phyloP scores from a whole-genome alignment of 2,113 vertebrate genomes.

The Brachypodius melanocephalos region DNA sequence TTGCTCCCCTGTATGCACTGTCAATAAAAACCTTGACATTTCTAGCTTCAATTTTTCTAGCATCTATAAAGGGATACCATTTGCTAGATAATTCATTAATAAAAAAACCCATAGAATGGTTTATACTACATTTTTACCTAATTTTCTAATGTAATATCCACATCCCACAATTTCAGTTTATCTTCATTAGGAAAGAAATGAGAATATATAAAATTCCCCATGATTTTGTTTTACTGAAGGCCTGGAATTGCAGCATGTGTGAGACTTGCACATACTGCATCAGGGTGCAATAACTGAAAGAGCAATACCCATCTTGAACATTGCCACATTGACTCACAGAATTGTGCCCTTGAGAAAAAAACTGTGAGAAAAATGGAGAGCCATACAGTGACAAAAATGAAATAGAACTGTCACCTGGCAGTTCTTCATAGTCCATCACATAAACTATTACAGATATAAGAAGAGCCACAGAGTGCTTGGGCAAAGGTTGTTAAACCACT shows the following conservation, averaged over 20 bases:
- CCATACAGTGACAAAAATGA: constrained; percentile 77
- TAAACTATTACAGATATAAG: constrained; percentile 78
- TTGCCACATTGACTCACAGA: constrained; percentile 74
- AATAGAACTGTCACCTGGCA: constrained; percentile 79
- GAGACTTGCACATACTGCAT: constrained; percentile 33
- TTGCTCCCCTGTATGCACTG: not conserved
- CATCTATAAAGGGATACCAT: not conserved
- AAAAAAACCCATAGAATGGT: not conserved
- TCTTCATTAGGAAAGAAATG: constrained; percentile 32
- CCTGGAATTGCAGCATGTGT: constrained; percentile 42
- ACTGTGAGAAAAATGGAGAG: constrained; percentile 65
- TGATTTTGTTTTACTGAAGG: constrained; percentile 61
- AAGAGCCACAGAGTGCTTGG: constrained; percentile 69
- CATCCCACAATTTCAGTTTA: constrained; percentile 44
- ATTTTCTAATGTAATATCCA: constrained; percentile 33
- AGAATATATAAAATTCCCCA: constrained; percentile 45
- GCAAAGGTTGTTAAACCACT: constrained; percentile 75
- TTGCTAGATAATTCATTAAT: not conserved
- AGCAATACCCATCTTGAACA: constrained; percentile 66
- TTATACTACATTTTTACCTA: not conserved
- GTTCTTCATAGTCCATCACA: constrained; percentile 79
- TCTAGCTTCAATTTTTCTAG: not conserved
- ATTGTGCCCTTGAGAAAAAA: constrained; percentile 78
- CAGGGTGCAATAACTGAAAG: constrained; percentile 61
- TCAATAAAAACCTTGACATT: not conserved